Evolutionary conservation across 2,113 vertebrate genomes (phyloP).

Genomic region (Orthonyx spaldingii): DNA sequence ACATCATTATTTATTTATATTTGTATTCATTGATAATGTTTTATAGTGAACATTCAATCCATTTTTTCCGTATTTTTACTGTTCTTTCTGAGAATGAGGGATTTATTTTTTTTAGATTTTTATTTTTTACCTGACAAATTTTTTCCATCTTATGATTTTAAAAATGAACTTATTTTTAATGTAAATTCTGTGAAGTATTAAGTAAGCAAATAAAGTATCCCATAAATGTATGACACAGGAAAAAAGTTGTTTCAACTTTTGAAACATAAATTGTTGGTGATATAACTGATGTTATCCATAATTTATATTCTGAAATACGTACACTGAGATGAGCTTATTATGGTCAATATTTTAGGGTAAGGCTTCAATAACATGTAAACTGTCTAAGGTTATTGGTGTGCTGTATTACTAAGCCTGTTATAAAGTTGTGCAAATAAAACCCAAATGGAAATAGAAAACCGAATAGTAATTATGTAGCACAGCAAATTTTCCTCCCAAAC

Average conservation of each 20-base stretch:
- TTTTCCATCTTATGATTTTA: neutral
- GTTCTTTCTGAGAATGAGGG: neutral
- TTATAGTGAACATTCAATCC: neutral
- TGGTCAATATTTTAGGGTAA: neutral
- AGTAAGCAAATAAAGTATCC: neutral
- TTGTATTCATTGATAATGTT: neutral
- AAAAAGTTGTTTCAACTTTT: neutral
- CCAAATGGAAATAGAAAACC: neutral
- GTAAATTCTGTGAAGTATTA: neutral
- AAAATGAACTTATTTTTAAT: neutral
- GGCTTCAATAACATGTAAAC: neutral
- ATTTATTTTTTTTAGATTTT: neutral
- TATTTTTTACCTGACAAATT: neutral
- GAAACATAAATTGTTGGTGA: neutral
- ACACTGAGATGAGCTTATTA: neutral
- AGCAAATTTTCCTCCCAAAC: neutral
- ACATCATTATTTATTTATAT: neutral
- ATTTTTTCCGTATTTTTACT: neutral
- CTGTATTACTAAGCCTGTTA: neutral
- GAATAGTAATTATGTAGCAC: neutral
- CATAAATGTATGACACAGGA: neutral
- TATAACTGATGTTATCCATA: neutral
- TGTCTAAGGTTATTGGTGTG: neutral
- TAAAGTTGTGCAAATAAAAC: neutral
- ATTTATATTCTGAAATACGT: neutral